Percentiles rank a stretch among this genome's conserved stretches.
These are phyloP conservation scores for Streblospio benedicti DNA, from an alignment of 1,140 invertebrate species.

Conservation along the genomic window DNA sequence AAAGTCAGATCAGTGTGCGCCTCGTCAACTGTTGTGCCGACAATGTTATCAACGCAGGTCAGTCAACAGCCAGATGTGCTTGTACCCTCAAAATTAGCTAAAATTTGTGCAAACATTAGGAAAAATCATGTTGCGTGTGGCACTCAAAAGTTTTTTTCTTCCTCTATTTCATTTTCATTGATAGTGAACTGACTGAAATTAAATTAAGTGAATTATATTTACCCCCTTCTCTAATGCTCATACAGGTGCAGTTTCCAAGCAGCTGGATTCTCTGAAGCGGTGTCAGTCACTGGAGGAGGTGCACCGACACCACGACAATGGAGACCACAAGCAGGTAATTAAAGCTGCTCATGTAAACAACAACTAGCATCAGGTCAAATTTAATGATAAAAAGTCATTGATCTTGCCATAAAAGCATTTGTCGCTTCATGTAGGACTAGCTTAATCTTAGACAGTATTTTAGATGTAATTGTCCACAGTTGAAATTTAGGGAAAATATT, in stretches of 20 bases:
- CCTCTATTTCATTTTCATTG: too few species aligned
- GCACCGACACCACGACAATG: conserved; percentile 39
- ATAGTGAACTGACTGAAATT: too few species aligned
- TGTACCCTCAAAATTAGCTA: too few species aligned
- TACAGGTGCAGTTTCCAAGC: conserved; percentile 28
- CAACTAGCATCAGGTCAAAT: conserved; percentile 6
- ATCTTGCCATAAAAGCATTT: conserved; percentile 12
- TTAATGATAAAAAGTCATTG: not conserved
- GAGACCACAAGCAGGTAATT: conserved; percentile 41
- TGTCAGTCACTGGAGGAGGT: conserved; percentile 47
- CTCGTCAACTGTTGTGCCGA: too few species aligned
- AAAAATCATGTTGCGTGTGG: too few species aligned
- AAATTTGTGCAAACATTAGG: too few species aligned
- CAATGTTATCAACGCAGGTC: too few species aligned
- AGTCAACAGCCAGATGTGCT: too few species aligned
- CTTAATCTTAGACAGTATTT: not conserved
- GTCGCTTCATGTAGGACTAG: not conserved
- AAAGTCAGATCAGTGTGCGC: too few species aligned
- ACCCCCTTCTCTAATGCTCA: too few species aligned
- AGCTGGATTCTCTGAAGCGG: conserved; percentile 37
- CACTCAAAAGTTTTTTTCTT: too few species aligned
- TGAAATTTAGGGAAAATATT: not conserved
- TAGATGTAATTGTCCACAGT: not conserved
- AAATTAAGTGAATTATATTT: too few species aligned
- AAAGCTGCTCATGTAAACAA: conserved; percentile 40